A percentile compares a stretch with the other conserved stretches of the same genome.
These are phyloP conservation scores for Mythimna vitellina DNA, from an alignment of 2,888 invertebrate species.

Conservation along the genomic window DNA sequence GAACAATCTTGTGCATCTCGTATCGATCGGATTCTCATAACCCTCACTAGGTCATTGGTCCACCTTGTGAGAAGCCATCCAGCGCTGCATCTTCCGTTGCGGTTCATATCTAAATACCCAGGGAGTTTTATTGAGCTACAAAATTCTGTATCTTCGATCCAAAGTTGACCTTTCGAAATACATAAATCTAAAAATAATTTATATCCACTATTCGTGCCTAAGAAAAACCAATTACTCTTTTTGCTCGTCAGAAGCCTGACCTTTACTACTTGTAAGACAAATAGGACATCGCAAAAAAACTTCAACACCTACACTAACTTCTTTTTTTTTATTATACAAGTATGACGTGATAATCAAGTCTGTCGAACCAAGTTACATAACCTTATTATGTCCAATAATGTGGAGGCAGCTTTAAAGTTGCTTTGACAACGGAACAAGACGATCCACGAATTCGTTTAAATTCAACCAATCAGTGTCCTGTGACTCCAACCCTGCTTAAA, in stretches of 20 bases:
- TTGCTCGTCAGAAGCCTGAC: background rate
- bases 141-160: too few relatives aligned
- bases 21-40: too few relatives aligned
- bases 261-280: conserved; percentile 7
- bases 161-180: background rate
- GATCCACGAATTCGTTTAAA: conserved; percentile 8
- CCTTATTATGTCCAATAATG: conserved; percentile 39
- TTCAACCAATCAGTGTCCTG: background rate
- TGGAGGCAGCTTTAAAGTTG: conserved; percentile 31
- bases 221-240: conserved; percentile 8
- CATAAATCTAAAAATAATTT: background rate
- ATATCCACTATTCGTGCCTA: background rate
- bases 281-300: background rate
- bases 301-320: conserved; percentile 35
- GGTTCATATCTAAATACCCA: background rate
- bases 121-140: background rate
- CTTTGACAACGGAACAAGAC: conserved; percentile 42
- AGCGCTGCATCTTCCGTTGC: too few relatives aligned
- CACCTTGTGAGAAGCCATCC: too few relatives aligned
- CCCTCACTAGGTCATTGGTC: too few relatives aligned
- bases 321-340: conserved; percentile 55
- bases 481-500: conserved; percentile 1
- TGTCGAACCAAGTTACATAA: conserved; percentile 36
- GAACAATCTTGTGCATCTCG: too few relatives aligned
- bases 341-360: conserved; percentile 50